Base-by-base conservation (phyloP, 2,888 invertebrate genomes). In the Torymus auratus region DNA sequence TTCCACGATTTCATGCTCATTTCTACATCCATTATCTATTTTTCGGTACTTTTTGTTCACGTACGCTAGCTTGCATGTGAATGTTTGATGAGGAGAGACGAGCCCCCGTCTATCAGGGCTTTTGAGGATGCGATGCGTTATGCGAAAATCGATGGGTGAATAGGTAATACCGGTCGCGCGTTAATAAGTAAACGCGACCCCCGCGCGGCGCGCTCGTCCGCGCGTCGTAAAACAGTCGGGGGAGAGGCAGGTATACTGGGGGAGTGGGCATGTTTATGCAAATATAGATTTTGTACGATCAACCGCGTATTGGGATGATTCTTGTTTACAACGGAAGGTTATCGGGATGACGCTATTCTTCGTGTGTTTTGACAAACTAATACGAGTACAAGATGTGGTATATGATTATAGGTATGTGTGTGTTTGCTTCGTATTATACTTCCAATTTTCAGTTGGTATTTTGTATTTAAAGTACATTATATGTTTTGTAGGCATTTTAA, bases 111-210 rank as follows among this genome's bases (percentile, higher is more conserved):
- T 58, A 58, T 70, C 52, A 23, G 56, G 14, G 58, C 20, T 78
- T 67, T 70, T 65, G 65, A 67, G 72, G 52, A 15, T 60, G 23
- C 23, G 50, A 55, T 68, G 67, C 67, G 72, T 67, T 78, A 72
- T 78, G 72, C 60, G 72, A 72, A 78, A 78, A 78, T 78, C 60
- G 71, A 78, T 78, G 65, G 70, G n/a, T 71, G 71, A 78, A 78
- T 78, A 78, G 64, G 71, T 78, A 71, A 71, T 71, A 65, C 58
- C 50, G 52, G 23, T 20, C 28, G 52, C 13, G 3, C 65, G 58
- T 78, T 71, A 78, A 78, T 71, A 78, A 71, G 71, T 71, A 52
- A 78, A 71, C 60, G 52, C 71, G 14, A n/a, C 53, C 52, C 20
- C 11, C 23, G 41, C 41, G 41, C 41, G 5, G 7, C 20, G 20